These are phyloP conservation scores for Propsilocerus akamusi DNA, from an alignment of 1,140 invertebrate genomes.

Conservation along the genomic window DNA sequence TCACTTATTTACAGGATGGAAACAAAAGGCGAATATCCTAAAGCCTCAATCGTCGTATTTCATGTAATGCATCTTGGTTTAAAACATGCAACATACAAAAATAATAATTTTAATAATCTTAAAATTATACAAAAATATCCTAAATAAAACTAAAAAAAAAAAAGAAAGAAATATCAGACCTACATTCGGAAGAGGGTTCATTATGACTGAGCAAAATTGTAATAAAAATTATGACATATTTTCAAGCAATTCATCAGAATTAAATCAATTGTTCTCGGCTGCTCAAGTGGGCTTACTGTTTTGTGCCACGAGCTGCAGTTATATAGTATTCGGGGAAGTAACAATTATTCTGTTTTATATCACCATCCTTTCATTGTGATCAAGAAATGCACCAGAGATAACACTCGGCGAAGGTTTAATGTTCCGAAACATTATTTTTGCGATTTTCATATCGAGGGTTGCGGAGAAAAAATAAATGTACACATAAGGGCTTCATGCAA, in stretches of 20 bases:
- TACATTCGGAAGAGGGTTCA: not conserved
- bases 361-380: not conserved
- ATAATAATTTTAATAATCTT: no score
- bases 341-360: slow-evolving; percentile 3
- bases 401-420: not conserved
- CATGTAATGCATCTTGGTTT: no score
- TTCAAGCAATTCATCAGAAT: slow-evolving; percentile 3
- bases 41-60: no score
- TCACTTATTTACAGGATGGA: no score
- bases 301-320: no score
- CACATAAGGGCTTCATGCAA: no score
- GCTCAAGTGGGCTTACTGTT: not conserved
- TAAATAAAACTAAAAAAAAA: no score
- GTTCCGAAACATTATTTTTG: not conserved
- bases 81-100: no score
- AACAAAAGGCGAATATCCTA: no score
- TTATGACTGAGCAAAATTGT: not conserved
- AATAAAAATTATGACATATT: not conserved
- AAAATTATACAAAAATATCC: no score
- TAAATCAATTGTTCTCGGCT: slow-evolving; percentile 2
- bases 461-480: not conserved
- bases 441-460: not conserved
- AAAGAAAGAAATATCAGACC: no score
- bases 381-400: not conserved
- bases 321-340: not conserved